These are phyloP conservation scores for Drosophila nigritarsus DNA, from an alignment of 2,888 invertebrate species.

Conservation along the genomic window DNA sequence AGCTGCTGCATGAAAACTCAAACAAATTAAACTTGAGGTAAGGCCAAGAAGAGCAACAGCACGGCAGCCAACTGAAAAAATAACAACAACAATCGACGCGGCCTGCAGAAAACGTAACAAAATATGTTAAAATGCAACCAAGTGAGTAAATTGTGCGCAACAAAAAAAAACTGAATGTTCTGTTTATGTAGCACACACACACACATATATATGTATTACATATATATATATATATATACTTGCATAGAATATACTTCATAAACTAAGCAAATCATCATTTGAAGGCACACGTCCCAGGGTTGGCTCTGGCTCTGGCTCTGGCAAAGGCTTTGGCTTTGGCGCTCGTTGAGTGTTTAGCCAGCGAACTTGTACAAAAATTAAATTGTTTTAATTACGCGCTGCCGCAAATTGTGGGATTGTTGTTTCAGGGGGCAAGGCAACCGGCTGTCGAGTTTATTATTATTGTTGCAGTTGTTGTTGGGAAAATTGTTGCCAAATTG, in stretches of 20 bases:
- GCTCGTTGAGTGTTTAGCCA: slow-evolving; percentile 35
- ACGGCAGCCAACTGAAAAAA: slow-evolving; percentile 74
- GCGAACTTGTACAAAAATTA: slow-evolving; percentile 79
- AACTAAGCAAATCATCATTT: slow-evolving; percentile 80
- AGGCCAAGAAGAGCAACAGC: slow-evolving; percentile 54
- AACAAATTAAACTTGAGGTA: slow-evolving; percentile 76
- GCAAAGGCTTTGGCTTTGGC: slow-evolving; percentile 22
- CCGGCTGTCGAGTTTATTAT: slow-evolving; percentile 39
- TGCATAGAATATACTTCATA: slow-evolving; percentile 62
- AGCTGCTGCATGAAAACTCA: slow-evolving; percentile 74
- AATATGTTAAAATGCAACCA: slow-evolving; percentile 79
- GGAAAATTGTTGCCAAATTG: slow-evolving; percentile 79
- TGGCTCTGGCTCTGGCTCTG: slow-evolving; percentile 37
- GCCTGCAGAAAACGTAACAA: slow-evolving; percentile 75
- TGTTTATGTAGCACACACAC: slow-evolving; percentile 72
- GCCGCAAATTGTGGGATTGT: slow-evolving; percentile 75
- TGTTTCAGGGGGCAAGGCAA: slow-evolving; percentile 11
- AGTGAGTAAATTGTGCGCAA: slow-evolving; percentile 79
- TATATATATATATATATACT: neutral
- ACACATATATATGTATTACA: neutral
- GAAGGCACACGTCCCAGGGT: slow-evolving; percentile 71
- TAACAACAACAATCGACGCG: slow-evolving; percentile 73
- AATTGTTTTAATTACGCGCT: slow-evolving; percentile 82
- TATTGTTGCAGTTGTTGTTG: slow-evolving; percentile 50
- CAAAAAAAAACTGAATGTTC: slow-evolving; percentile 61